Conservation (phyloP, 2,113 vertebrate species). For the Gymnobelideus leadbeateri region DNA sequence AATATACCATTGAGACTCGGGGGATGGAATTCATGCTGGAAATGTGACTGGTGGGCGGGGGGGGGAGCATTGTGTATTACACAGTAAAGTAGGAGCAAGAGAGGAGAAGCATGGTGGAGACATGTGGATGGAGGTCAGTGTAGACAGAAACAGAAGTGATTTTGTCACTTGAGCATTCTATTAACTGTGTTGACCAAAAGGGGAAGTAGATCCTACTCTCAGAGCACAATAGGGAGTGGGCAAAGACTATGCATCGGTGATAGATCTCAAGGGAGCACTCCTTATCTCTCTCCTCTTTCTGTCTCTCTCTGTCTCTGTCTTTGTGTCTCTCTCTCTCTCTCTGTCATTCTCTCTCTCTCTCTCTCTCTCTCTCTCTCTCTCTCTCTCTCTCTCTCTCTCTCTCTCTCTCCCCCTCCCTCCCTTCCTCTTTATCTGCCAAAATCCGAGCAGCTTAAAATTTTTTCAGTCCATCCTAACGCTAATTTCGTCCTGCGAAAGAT, state of each 20-base stretch:
- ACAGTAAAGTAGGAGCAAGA: too few relatives aligned
- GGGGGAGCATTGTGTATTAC: too few relatives aligned
- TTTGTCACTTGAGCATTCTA: neutral
- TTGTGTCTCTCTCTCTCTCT: neutral
- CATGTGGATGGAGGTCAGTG: too few relatives aligned
- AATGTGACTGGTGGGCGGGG: neutral
- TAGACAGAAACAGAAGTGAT: neutral
- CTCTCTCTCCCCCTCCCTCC: neutral
- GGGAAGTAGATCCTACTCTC: neutral
- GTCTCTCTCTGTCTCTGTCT: neutral
- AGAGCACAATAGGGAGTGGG: neutral
- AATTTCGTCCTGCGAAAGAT: neutral
- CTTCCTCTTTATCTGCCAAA: neutral
- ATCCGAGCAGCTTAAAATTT: neutral
- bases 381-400: neutral
- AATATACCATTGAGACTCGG: neutral
- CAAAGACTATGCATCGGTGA: neutral
- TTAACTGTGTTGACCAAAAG: neutral
- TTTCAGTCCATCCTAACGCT: neutral
- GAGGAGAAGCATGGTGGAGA: too few relatives aligned
- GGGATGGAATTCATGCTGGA: neutral
- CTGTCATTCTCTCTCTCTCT: too few relatives aligned
- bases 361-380: neutral
- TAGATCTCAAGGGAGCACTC: neutral
- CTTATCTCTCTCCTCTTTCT: neutral